Evolutionary conservation across 2,888 invertebrate genomes (phyloP).

Genomic region (Phalera bucephala): DNA sequence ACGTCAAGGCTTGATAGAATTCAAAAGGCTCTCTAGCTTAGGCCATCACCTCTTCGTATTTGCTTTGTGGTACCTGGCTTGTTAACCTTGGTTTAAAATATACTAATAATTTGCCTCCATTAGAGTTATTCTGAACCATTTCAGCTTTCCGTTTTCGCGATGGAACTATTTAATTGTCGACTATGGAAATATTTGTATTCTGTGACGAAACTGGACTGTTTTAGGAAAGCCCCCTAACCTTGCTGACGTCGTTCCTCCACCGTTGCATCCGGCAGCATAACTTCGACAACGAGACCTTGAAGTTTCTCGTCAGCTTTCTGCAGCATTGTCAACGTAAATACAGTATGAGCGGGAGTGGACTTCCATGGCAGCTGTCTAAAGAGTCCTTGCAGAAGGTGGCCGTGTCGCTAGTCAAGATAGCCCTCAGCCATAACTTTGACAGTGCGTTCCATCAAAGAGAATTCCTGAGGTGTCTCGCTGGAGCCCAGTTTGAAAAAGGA

Average conservation of each 20-base stretch:
- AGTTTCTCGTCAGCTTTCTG: constrained; percentile 57
- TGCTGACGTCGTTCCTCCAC: constrained; percentile 83
- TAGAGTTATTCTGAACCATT: too few relatives aligned
- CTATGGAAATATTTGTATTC: too few relatives aligned
- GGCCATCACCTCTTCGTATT: too few relatives aligned
- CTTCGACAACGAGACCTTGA: constrained; percentile 70
- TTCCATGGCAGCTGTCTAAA: constrained; percentile 69
- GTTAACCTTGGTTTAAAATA: too few relatives aligned
- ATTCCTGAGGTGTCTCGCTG: constrained; percentile 83
- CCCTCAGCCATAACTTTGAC: constrained; percentile 84
- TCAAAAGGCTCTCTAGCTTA: too few relatives aligned
- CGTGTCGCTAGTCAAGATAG: constrained; percentile 83
- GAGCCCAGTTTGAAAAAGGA: constrained; percentile 81
- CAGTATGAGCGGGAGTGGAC: constrained; percentile 53
- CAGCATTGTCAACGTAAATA: constrained; percentile 65
- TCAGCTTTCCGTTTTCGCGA: too few relatives aligned
- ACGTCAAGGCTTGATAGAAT: too few relatives aligned
- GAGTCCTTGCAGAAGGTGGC: constrained; percentile 82
- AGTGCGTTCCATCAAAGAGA: constrained; percentile 85
- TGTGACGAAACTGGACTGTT: too few relatives aligned
- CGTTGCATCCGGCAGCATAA: constrained; percentile 72
- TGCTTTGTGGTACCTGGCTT: too few relatives aligned
- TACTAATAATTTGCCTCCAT: too few relatives aligned
- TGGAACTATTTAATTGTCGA: too few relatives aligned
- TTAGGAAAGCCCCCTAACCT: constrained; percentile 85